These are phyloP conservation scores for Morpho helenor DNA, from an alignment of 2,888 invertebrate genomes.

Conservation along the genomic window DNA sequence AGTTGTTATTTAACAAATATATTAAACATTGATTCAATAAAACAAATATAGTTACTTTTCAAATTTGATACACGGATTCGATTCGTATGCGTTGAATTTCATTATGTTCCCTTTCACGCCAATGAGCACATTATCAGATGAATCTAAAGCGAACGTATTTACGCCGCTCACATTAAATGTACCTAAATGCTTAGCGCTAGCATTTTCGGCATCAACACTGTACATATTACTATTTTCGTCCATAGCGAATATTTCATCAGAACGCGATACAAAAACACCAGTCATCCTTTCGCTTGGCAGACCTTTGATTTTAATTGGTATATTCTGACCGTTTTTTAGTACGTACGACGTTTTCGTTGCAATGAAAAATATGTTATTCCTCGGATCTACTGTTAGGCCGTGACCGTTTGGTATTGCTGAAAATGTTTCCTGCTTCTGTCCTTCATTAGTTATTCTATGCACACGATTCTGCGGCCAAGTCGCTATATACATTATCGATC, in stretches of 20 bases:
- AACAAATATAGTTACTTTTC: slow-evolving; percentile 38
- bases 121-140: slow-evolving; percentile 59
- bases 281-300: slow-evolving; percentile 61
- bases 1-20: too few relatives aligned
- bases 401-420: slow-evolving; percentile 63
- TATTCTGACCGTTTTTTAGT: slow-evolving; percentile 43
- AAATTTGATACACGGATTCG: slow-evolving; percentile 47
- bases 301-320: slow-evolving; percentile 63
- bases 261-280: slow-evolving; percentile 58
- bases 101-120: slow-evolving; percentile 57
- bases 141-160: slow-evolving; percentile 65
- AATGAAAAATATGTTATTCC: slow-evolving; percentile 64
- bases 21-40: neutral
- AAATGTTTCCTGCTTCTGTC: slow-evolving; percentile 53
- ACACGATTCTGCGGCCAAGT: slow-evolving; percentile 72
- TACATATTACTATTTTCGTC: slow-evolving; percentile 64
- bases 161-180: slow-evolving; percentile 54
- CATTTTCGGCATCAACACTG: slow-evolving; percentile 49
- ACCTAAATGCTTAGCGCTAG: slow-evolving; percentile 51
- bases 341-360: slow-evolving; percentile 64
- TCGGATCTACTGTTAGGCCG: slow-evolving; percentile 58
- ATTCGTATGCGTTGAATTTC: slow-evolving; percentile 55
- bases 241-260: slow-evolving; percentile 63
- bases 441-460: slow-evolving; percentile 55
- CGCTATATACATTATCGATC: slow-evolving; percentile 56